Conservation (phyloP, 2,113 vertebrate genomes). For the Corythaixoides concolor region DNA sequence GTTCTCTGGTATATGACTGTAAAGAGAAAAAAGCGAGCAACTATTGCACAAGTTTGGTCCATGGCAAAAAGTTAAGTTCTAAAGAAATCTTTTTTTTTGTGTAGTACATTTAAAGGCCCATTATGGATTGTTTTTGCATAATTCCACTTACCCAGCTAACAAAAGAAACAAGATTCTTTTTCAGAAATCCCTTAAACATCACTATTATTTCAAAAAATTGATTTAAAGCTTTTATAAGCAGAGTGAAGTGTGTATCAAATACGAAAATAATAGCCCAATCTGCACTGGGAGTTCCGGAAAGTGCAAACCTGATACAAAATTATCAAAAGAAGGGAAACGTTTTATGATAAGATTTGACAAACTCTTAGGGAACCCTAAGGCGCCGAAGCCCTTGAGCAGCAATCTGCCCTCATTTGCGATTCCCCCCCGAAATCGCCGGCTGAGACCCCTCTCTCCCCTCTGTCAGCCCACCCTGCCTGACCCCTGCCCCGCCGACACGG, state of each 20-base stretch:
- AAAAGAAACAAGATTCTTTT: neutral
- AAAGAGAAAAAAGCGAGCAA: neutral
- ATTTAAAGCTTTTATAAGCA: neutral
- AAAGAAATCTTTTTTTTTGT: neutral
- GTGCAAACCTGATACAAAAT: neutral
- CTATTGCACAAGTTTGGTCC: neutral
- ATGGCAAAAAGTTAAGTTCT: neutral
- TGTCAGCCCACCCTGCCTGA: neutral
- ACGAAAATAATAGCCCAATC: neutral
- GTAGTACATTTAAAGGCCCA: neutral
- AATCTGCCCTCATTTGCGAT: neutral
- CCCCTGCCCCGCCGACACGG: neutral
- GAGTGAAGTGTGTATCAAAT: neutral
- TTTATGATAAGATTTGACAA: neutral
- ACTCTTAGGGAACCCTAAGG: neutral
- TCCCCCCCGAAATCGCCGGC: neutral
- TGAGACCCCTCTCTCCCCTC: fast-evolving
- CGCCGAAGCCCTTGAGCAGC: neutral
- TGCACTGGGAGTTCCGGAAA: neutral
- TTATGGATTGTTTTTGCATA: neutral
- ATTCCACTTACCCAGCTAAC: neutral
- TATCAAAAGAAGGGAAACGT: neutral
- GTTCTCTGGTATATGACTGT: neutral
- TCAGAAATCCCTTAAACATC: neutral
- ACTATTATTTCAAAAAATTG: neutral